These are phyloP conservation scores for Agelastica alni DNA, from an alignment of 2,888 invertebrate species.

Conservation along the genomic window DNA sequence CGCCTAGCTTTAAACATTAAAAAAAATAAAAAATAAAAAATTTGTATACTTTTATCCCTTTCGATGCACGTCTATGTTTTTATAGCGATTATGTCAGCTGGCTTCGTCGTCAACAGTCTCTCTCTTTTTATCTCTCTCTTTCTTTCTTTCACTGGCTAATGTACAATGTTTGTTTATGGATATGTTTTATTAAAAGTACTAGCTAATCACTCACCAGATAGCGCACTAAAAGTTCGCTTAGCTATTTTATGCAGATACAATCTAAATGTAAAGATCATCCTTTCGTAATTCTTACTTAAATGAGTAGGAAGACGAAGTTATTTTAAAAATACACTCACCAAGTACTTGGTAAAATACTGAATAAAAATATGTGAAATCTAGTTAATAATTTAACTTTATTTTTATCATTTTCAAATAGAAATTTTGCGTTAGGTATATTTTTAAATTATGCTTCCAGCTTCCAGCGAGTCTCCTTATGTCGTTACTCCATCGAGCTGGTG, in stretches of 20 bases:
- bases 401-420: no score
- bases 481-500: no score
- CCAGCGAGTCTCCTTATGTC: no score
- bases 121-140: no score
- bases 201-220: conserved; percentile 43
- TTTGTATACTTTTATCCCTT: no score
- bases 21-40: no score
- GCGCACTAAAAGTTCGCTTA: conserved; percentile 32
- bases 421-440: no score
- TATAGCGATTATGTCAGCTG: conserved; percentile 29
- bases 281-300: conserved; percentile 9
- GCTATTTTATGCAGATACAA: conserved; percentile 35
- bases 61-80: background rate
- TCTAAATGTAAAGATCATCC: conserved; percentile 28
- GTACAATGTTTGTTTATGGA: conserved; percentile 49
- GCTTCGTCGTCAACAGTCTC: conserved; percentile 28
- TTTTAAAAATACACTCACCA: background rate
- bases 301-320: background rate
- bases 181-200: conserved; percentile 46
- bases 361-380: no score
- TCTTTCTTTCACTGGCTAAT: conserved; percentile 37
- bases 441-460: no score
- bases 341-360: no score
- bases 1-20: no score
- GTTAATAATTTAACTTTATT: no score